These are phyloP conservation scores for Synanthedon tipuliformis DNA, from an alignment of 2,888 invertebrate genomes.

Conservation along the genomic window DNA sequence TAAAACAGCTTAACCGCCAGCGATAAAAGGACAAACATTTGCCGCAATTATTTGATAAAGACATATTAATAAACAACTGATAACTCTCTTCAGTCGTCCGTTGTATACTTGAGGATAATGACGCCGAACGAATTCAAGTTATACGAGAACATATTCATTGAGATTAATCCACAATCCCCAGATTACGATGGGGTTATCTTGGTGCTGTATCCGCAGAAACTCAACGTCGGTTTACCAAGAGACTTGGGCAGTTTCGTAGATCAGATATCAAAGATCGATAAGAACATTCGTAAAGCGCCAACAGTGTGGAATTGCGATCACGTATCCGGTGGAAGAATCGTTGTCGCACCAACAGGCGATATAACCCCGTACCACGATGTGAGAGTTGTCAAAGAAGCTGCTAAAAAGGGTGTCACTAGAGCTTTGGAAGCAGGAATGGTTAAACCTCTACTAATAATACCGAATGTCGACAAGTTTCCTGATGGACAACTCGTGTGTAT, in stretches of 20 bases:
- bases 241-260: constrained; percentile 45
- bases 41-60: no score
- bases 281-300: constrained; percentile 52
- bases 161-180: constrained; percentile 47
- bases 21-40: no score
- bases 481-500: constrained; percentile 83
- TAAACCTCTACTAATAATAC: constrained; percentile 80
- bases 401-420: constrained; percentile 79
- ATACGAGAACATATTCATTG: constrained; percentile 55
- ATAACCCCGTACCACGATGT: constrained; percentile 72
- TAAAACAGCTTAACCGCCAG: no score
- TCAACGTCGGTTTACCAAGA: constrained; percentile 48
- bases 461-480: constrained; percentile 75
- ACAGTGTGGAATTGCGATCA: constrained; percentile 73
- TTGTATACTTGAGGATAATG: constrained; percentile 5
- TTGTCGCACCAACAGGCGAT: constrained; percentile 82
- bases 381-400: constrained; percentile 73
- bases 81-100: background rate
- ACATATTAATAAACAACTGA: no score
- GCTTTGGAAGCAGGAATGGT: constrained; percentile 87
- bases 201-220: constrained; percentile 65
- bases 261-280: constrained; percentile 37
- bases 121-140: constrained; percentile 25
- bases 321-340: constrained; percentile 73
- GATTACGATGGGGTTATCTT: constrained; percentile 75